These are phyloP conservation scores for Papilio aristodemus DNA, from an alignment of 1,140 invertebrate species.

Conservation along the genomic window DNA sequence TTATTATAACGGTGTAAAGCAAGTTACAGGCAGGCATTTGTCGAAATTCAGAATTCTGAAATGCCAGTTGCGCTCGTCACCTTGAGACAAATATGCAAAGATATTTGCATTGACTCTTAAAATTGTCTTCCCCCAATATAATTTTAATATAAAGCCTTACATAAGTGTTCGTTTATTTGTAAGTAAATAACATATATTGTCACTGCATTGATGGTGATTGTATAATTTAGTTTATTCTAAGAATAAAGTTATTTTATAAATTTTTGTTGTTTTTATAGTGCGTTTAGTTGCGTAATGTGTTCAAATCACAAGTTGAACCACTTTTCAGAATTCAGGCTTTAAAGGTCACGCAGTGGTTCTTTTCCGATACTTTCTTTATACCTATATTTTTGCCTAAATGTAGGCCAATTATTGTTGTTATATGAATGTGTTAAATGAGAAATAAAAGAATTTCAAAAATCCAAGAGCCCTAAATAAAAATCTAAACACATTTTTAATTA, in stretches of 20 bases:
- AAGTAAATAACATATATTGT: neutral
- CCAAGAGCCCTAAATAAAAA: neutral
- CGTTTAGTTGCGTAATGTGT: neutral
- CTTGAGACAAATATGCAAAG: no score
- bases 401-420: no score
- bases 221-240: neutral
- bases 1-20: no score
- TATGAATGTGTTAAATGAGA: neutral
- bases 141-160: neutral
- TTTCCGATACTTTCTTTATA: no score
- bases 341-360: no score
- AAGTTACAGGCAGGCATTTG: no score
- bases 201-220: neutral
- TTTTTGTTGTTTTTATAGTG: neutral
- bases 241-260: slow-evolving; percentile 4
- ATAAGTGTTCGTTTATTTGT: neutral
- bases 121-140: neutral
- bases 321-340: no score
- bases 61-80: no score
- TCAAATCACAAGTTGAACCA: neutral
- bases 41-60: no score
- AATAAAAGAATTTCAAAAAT: neutral
- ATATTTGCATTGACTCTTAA: neutral
- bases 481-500: slow-evolving; percentile 18
- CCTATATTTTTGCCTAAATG: no score